Evolutionary conservation across 2,888 invertebrate species (phyloP), one percentile per base, ranked within the genome.

Genomic region (Nowickia ferox): DNA sequence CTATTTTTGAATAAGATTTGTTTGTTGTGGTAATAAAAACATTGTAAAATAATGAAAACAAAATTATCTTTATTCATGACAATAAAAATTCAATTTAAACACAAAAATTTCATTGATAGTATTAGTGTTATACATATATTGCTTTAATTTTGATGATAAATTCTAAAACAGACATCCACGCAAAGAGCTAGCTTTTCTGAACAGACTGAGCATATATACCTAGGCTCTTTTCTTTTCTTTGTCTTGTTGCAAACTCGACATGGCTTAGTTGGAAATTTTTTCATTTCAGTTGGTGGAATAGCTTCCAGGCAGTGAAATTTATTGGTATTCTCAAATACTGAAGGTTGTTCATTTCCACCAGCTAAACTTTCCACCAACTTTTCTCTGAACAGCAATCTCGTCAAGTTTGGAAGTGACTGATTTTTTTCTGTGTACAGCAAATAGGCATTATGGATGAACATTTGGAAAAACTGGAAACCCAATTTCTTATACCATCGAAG

Each of bases 191-290:
- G n/a, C n/a, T n/a, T n/a, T n/a, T n/a, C n/a, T n/a, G n/a, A n/a
- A n/a, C n/a, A n/a, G n/a, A n/a, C n/a, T n/a, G n/a, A n/a, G n/a
- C n/a, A n/a, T n/a, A n/a, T n/a, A n/a, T n/a, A n/a, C 51, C 46
- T 46, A 51, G 51, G 17, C 51, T 51, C 51, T 51, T 51, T 51
- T 11, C 46, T 22, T 55, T 59, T n/a, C 57, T 59, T 59, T 59
- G 57, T 38, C 61, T 61, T 61, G 11, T 61, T 42, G 61, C 61
- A 40, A 61, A 42, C 42, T 61, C 61, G 40, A 59, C 38, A 61
- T 61, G 61, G 61, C 61, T 61, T 61, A 61, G 40, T 61, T 61
- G 61, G 61, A 61, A 15, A 42, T 61, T 61, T 59, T 61, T 61
- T 61, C 40, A 61, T 61, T 61, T 61, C 17, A 61, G 61, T 61